Percentiles rank a stretch among this genome's conserved stretches.
phyloP scores from a whole-genome alignment of 2,797 vertebrate genomes.

The Periophthalmus magnuspinnatus region DNA sequence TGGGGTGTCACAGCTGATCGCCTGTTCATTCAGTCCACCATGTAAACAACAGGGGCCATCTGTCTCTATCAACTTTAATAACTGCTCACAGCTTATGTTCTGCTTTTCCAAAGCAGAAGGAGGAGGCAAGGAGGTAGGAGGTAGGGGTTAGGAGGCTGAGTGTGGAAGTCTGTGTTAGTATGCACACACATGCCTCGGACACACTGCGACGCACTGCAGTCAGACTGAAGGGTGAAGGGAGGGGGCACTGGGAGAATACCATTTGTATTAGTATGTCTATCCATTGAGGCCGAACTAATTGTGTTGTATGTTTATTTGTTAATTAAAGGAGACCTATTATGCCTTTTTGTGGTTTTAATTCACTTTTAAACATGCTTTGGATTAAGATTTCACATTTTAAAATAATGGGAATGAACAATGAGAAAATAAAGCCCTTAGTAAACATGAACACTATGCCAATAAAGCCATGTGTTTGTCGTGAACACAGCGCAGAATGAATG shows the following conservation, averaged over 20 bases:
- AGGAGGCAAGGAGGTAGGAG: constrained; percentile 12
- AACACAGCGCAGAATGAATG: too few relatives aligned
- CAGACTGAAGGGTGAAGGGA: constrained; percentile 55
- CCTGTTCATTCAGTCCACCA: constrained; percentile 67
- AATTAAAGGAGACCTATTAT: too few relatives aligned
- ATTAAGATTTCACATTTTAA: too few relatives aligned
- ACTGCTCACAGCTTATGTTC: constrained; percentile 59
- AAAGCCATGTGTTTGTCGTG: too few relatives aligned
- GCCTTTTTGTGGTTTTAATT: too few relatives aligned
- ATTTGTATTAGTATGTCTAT: background rate
- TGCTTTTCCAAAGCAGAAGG: constrained; percentile 59
- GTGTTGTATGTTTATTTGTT: background rate
- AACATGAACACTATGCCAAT: too few relatives aligned
- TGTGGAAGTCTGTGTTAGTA: constrained; percentile 68
- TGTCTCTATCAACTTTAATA: constrained; percentile 76
- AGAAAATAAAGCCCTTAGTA: too few relatives aligned
- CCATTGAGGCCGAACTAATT: background rate
- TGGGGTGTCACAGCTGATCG: constrained; percentile 57
- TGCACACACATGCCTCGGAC: constrained; percentile 75
- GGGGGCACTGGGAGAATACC: background rate
- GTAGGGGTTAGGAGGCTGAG: constrained; percentile 47
- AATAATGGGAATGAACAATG: too few relatives aligned
- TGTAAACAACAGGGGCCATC: constrained; percentile 75
- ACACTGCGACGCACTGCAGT: constrained; percentile 69
- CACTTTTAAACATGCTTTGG: too few relatives aligned